A percentile compares a stretch with the other conserved stretches of the same genome.
Evolutionary conservation across 1,140 invertebrate species (phyloP).

Genomic region (Drosophila sulfurigaster): DNA sequence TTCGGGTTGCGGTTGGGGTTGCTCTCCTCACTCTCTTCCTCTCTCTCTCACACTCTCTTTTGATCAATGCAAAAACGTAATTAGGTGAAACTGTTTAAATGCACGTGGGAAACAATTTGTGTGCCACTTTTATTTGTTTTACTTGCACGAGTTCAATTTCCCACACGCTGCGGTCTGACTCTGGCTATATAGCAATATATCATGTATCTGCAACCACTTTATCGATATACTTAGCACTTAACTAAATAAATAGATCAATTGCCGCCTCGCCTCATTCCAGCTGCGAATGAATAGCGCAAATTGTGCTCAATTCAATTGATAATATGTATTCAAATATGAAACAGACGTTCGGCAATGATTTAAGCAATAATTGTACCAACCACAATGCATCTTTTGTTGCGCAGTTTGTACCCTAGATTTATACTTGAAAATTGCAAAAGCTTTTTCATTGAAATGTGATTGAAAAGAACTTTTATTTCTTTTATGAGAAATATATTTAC

Average conservation of each 20-base stretch:
- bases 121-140: constrained; percentile 43
- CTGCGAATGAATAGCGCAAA: neutral
- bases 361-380: constrained; percentile 1
- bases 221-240: constrained; percentile 9
- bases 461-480: too few relatives aligned
- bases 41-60: constrained; percentile 5
- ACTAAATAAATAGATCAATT: constrained; percentile 15
- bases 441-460: too few relatives aligned
- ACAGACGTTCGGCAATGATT: neutral
- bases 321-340: constrained; percentile 6
- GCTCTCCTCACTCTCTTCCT: neutral
- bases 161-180: constrained; percentile 32
- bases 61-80: constrained; percentile 38
- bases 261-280: neutral
- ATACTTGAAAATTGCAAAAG: too few relatives aligned
- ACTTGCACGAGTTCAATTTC: constrained; percentile 28
- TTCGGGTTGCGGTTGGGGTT: constrained; percentile 1
- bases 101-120: constrained; percentile 56
- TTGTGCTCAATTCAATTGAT: neutral
- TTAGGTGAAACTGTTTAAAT: constrained; percentile 48
- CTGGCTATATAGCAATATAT: constrained; percentile 23
- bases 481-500: too few relatives aligned
- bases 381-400: neutral
- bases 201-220: constrained; percentile 17
- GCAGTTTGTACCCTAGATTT: neutral